Evolutionary conservation across 2,888 invertebrate genomes (phyloP).

Genomic region (Polymixis flavicincta): DNA sequence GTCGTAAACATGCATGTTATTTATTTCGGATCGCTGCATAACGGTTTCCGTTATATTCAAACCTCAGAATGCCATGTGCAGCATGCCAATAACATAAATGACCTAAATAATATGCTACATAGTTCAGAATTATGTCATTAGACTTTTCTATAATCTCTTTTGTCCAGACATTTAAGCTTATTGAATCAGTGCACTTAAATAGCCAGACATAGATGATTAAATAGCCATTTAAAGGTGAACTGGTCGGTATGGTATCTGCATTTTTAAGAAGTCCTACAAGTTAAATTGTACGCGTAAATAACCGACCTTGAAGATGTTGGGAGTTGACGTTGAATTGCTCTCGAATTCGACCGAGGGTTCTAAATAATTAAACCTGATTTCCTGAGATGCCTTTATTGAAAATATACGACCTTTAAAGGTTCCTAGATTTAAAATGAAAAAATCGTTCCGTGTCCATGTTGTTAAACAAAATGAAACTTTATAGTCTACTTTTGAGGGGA

Average conservation of each 20-base stretch:
- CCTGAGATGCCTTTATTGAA: slow-evolving; percentile 76
- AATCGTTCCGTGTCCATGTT: slow-evolving; percentile 48
- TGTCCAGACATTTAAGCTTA: not conserved
- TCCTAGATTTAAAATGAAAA: slow-evolving; percentile 79
- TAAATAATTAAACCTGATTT: slow-evolving; percentile 81
- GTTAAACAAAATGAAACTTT: slow-evolving; percentile 70
- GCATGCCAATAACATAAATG: slow-evolving; percentile 69
- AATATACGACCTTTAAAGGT: slow-evolving; percentile 81
- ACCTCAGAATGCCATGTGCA: slow-evolving; percentile 71
- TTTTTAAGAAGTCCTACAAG: slow-evolving; percentile 42
- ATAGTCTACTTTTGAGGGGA: slow-evolving; percentile 54
- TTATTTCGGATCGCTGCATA: slow-evolving; percentile 83
- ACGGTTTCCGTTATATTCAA: slow-evolving; percentile 80
- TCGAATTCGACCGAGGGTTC: slow-evolving; percentile 74
- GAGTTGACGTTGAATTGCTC: slow-evolving; percentile 67
- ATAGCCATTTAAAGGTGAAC: slow-evolving; percentile 51
- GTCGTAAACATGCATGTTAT: slow-evolving; percentile 79
- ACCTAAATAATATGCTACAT: slow-evolving; percentile 57
- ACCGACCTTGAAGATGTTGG: slow-evolving; percentile 78
- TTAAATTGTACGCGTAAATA: slow-evolving; percentile 71
- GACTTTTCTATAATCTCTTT: not conserved
- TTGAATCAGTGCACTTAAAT: not conserved
- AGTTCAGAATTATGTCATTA: slow-evolving; percentile 30
- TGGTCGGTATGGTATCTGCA: slow-evolving; percentile 41
- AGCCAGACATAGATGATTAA: slow-evolving; percentile 33